These are phyloP conservation scores for Catamblyrhynchus diadema DNA, from an alignment of 2,797 vertebrate species.

Conservation along the genomic window DNA sequence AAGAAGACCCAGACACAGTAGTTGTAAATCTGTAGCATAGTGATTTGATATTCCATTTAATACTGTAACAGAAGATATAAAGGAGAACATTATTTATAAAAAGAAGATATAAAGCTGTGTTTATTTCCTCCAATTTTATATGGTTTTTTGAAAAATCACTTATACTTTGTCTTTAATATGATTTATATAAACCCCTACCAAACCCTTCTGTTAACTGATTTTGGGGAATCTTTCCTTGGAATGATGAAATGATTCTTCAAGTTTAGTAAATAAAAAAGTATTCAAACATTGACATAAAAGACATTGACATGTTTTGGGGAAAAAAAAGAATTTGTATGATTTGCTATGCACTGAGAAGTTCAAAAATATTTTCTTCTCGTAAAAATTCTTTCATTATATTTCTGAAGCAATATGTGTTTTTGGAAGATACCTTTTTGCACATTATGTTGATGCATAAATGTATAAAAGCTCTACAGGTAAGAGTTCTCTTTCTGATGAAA, in stretches of 20 bases:
- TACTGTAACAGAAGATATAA: background rate
- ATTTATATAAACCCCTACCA: background rate
- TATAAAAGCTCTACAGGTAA: background rate
- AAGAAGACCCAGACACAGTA: background rate
- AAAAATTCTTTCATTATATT: background rate
- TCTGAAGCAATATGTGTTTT: background rate
- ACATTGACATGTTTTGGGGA: fast-evolving
- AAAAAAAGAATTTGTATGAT: fast-evolving
- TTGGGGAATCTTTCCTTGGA: background rate
- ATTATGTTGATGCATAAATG: background rate
- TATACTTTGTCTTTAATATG: background rate
- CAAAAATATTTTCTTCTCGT: background rate
- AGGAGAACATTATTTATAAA: background rate
- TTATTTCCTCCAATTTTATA: background rate
- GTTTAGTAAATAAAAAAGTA: background rate
- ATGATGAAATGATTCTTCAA: background rate
- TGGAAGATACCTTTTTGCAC: background rate
- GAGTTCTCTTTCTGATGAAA: background rate
- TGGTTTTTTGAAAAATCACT: fast-evolving
- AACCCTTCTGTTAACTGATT: background rate
- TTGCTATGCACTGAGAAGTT: background rate
- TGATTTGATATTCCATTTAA: background rate
- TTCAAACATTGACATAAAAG: background rate
- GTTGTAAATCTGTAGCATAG: background rate
- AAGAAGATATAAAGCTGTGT: background rate